A percentile compares a stretch with the other conserved stretches of the same genome.
Evolutionary conservation across 2,113 vertebrate genomes (phyloP).

Genomic region (Syrmaticus mikado): DNA sequence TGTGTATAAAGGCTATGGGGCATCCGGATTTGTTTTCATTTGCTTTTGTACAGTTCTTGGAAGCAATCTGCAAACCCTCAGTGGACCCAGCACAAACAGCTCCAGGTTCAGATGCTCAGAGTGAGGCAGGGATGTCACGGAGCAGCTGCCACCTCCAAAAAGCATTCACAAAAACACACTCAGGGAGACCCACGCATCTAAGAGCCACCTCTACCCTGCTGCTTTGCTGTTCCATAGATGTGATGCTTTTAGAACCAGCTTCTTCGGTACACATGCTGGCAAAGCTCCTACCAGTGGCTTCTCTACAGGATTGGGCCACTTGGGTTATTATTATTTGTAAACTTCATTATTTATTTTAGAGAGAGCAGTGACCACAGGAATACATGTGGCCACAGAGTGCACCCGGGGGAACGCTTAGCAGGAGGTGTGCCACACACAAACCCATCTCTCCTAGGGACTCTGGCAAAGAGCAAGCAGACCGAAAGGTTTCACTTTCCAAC

Average conservation of each 20-base stretch:
- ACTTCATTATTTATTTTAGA: not conserved
- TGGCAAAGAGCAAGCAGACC: not conserved
- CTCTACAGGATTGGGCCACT: not conserved
- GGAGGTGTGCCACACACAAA: not conserved
- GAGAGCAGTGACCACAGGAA: accelerated
- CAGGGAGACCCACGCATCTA: not conserved
- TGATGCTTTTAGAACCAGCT: not conserved
- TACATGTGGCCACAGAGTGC: not conserved
- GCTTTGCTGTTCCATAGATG: not conserved
- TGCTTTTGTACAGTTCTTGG: not conserved
- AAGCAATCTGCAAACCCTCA: not conserved
- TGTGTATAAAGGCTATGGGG: not conserved
- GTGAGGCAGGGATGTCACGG: not conserved
- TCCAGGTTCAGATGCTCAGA: not conserved
- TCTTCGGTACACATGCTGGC: not conserved
- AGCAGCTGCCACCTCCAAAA: not conserved
- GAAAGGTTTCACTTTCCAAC: constrained; percentile 18
- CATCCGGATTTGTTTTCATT: too few relatives aligned
- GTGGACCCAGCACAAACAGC: not conserved
- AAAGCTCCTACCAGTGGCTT: not conserved
- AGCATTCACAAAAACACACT: not conserved
- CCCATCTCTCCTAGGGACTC: not conserved
- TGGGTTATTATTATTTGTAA: not conserved
- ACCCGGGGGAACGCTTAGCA: not conserved
- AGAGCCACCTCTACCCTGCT: not conserved